Base-by-base conservation (phyloP, 2,888 invertebrate species). In the Eupithecia centaureata region DNA sequence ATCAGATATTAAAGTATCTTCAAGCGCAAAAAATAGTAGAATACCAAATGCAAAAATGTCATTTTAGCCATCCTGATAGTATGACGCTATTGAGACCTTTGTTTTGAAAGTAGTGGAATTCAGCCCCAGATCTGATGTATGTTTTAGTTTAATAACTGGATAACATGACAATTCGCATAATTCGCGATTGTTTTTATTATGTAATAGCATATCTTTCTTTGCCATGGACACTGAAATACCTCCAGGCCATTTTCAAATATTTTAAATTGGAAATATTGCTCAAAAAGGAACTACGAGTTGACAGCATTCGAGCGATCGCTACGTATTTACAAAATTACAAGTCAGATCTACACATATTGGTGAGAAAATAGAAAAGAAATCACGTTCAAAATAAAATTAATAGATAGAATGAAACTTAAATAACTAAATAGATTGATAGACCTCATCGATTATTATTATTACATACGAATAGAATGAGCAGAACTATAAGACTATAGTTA, bases 311-410 rank as follows among this genome's bases (percentile, higher is more conserved):
- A 27, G 10, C 25, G 22, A 51, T 12, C 0, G 4, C 13, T 25
- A 22, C 18, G 22, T 47, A 47, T 47, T 47, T 47, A 47, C 47
- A 52, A n/a, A n/a, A 27, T 27, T 27, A 67, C 27, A 10, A 12
- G 61, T 61, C 63, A 63, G 63, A 61, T 64, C 61, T 64, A 64
- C 42, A 33, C 12, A 47, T 47, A 22, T 12, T 22, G 47, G 22
- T 47, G 47, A 47, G 22, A 12, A 22, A 47, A 22, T 18, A 42
- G 1, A 42, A 5, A 42, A n/a, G 18, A 15, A 42, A 18, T 8
- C n/a, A 35, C 35, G 5, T 22, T 22, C 10, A 47, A 47, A 47
- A 47, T 47, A 22, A 47, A 18, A 47, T 47, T 22, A 4, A 47
- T 42, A 38, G 38, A 38, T 18, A 22, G 47, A 22, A 47, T 47